These are phyloP conservation scores for Melanostoma scalare DNA, from an alignment of 2,888 invertebrate species.

Conservation along the genomic window DNA sequence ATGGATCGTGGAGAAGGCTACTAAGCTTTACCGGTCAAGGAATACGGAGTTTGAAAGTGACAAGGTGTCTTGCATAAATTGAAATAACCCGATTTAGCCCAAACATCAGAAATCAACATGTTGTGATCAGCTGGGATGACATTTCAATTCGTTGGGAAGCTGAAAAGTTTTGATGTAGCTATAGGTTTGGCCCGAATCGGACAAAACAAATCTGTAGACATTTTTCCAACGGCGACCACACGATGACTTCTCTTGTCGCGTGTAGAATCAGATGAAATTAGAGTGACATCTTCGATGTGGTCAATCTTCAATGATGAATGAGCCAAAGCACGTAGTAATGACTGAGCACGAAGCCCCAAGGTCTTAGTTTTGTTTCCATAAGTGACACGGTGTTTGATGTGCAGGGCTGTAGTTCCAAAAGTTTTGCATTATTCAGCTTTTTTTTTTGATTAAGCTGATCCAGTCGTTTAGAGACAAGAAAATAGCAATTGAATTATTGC, in stretches of 20 bases:
- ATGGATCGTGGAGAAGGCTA: no score
- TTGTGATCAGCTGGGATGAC: no score
- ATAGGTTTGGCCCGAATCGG: neutral
- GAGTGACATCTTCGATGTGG: constrained; percentile 99
- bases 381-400: constrained; percentile 98
- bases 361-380: constrained; percentile 99
- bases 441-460: no score
- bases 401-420: constrained; percentile 98
- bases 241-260: constrained; percentile 99
- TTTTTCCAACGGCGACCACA: constrained; percentile 97
- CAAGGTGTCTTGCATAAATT: no score
- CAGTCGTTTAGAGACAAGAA: no score
- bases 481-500: no score
- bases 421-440: constrained; percentile 97
- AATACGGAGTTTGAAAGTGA: no score
- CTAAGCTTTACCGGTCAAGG: no score
- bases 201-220: constrained; percentile 66
- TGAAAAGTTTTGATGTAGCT: no score
- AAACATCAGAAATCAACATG: no score
- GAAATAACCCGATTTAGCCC: no score
- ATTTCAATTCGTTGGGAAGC: no score
- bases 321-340: constrained; percentile 98
- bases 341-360: constrained; percentile 99
- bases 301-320: constrained; percentile 99
- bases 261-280: constrained; percentile 99